Conservation (phyloP, 2,113 vertebrate genomes). For the Hippocampus zosterae region DNA sequence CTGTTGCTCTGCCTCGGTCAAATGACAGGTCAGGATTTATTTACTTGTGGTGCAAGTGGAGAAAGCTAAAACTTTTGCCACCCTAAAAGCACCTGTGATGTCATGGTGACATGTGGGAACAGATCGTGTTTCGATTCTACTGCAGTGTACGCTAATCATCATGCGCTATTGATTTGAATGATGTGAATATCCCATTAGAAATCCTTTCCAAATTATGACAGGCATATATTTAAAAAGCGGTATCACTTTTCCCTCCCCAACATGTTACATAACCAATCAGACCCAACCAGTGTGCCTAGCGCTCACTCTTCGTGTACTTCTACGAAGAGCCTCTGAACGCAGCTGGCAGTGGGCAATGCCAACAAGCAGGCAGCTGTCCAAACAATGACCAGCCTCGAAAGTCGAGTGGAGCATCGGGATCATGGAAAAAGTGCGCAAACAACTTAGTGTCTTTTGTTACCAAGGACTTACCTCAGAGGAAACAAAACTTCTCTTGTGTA, state of each 20-base stretch:
- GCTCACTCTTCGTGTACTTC: background rate
- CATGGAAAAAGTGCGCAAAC: slow-evolving; percentile 61
- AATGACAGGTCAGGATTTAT: background rate
- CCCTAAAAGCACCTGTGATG: background rate
- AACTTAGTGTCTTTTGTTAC: slow-evolving; percentile 43
- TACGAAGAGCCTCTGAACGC: slow-evolving; percentile 15
- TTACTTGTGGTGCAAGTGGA: background rate
- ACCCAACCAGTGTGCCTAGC: background rate
- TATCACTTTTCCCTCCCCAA: background rate
- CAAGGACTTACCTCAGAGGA: slow-evolving; percentile 40
- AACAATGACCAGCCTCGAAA: slow-evolving; percentile 55
- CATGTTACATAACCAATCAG: background rate
- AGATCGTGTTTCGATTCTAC: background rate
- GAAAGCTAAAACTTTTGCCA: background rate
- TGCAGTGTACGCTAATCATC: background rate
- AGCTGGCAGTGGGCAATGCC: slow-evolving; percentile 45
- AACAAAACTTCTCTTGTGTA: slow-evolving; percentile 49
- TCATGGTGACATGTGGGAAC: background rate
- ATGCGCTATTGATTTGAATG: background rate
- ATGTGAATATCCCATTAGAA: background rate
- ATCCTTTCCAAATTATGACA: background rate
- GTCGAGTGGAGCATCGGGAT: slow-evolving; percentile 35
- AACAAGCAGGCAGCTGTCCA: slow-evolving; percentile 68
- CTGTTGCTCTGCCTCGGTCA: background rate
- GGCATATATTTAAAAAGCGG: background rate